These are phyloP conservation scores for Probosciger aterrimus DNA, from an alignment of 2,113 vertebrate genomes.

Conservation along the genomic window DNA sequence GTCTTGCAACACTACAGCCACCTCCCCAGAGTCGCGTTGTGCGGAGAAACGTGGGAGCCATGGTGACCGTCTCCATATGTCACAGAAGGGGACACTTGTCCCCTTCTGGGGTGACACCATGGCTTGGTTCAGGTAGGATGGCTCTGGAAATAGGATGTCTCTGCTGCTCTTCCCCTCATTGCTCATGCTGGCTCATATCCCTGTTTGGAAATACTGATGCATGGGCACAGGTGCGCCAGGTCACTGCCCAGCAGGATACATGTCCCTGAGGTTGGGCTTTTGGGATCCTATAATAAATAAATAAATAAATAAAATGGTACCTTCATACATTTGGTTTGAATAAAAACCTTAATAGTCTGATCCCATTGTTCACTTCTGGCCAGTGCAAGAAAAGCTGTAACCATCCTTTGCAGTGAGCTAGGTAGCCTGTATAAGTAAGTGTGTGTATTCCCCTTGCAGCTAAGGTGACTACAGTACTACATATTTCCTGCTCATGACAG, in stretches of 20 bases:
- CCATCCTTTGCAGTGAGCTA: background rate
- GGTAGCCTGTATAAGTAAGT: background rate
- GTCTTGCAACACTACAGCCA: background rate
- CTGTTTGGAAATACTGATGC: background rate
- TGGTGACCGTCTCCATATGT: background rate
- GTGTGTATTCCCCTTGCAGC: constrained; percentile 5
- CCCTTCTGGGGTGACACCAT: background rate
- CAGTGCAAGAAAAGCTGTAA: background rate
- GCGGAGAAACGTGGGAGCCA: background rate
- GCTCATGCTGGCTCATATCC: background rate
- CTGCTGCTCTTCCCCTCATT: background rate
- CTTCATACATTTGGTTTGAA: background rate
- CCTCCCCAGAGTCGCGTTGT: background rate
- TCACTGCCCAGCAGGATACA: background rate
- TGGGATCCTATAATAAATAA: background rate
- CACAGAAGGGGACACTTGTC: background rate
- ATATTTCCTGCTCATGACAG: background rate
- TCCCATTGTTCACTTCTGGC: background rate
- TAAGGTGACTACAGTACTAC: background rate
- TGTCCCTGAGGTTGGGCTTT: background rate
- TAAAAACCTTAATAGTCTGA: background rate
- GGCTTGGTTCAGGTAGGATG: background rate
- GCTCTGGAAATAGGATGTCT: background rate
- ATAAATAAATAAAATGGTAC: background rate
- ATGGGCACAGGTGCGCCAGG: accelerated